phyloP scores from a whole-genome alignment of 2,888 invertebrate species.

The Bugula neritina region DNA sequence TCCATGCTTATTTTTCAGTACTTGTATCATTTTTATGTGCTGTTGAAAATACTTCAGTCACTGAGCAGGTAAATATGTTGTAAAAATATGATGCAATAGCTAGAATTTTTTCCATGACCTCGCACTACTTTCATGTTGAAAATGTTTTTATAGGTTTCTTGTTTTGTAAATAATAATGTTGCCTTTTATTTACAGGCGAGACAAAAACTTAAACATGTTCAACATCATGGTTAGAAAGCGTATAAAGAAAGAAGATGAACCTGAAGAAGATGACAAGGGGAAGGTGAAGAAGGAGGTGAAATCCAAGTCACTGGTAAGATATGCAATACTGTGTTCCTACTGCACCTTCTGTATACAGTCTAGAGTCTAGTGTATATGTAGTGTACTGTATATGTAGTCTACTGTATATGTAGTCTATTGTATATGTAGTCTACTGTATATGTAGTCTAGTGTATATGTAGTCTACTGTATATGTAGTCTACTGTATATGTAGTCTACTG shows the following conservation, averaged over 20 bases:
- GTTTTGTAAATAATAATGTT: too few species aligned
- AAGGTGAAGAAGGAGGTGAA: slow-evolving; percentile 53
- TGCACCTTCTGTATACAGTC: not conserved
- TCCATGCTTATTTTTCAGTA: not conserved
- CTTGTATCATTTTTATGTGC: too few species aligned
- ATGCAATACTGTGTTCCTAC: not conserved
- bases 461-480: not conserved
- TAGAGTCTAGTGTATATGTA: not conserved
- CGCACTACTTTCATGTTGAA: too few species aligned
- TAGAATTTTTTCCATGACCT: too few species aligned
- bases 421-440: not conserved
- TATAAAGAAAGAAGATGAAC: slow-evolving; percentile 65
- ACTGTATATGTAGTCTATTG: not conserved
- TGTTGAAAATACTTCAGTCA: too few species aligned
- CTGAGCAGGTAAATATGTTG: too few species aligned
- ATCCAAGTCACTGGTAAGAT: slow-evolving; percentile 28
- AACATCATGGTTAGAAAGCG: slow-evolving; percentile 87
- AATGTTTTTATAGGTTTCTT: too few species aligned
- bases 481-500: not conserved
- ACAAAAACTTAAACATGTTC: slow-evolving; percentile 92
- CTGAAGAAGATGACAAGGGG: slow-evolving; percentile 33
- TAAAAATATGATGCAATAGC: too few species aligned
- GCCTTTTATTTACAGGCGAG: slow-evolving; percentile 69
- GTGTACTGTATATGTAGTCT: not conserved
- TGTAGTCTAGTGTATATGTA: not conserved